These are phyloP conservation scores for Trichogramma evanescens DNA, from an alignment of 2,888 invertebrate species.

Conservation along the genomic window DNA sequence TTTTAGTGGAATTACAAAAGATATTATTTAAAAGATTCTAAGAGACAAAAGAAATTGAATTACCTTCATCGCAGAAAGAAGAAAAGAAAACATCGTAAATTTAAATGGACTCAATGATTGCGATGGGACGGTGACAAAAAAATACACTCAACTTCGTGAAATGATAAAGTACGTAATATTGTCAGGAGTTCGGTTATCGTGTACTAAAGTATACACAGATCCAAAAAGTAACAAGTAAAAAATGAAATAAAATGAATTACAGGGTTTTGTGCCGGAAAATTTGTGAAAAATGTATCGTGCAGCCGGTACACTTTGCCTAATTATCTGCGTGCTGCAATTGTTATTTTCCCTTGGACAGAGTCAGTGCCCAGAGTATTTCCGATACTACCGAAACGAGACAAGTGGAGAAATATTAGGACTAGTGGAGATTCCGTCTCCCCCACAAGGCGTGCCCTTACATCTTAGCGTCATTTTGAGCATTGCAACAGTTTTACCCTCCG, in stretches of 20 bases:
- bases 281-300: conserved; percentile 8
- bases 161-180: conserved; percentile 5
- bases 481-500: conserved; percentile 31
- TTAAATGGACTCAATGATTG: background rate
- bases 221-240: background rate
- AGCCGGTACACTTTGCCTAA: background rate
- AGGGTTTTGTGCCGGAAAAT: background rate
- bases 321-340: conserved; percentile 3
- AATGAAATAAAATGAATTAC: background rate
- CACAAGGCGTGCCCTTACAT: conserved; percentile 28
- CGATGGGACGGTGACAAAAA: background rate
- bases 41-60: background rate
- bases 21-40: background rate
- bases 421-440: conserved; percentile 32
- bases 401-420: conserved; percentile 30
- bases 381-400: conserved; percentile 26
- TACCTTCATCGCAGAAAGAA: background rate
- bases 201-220: too few species aligned
- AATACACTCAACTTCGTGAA: background rate
- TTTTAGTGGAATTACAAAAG: conserved; percentile 4
- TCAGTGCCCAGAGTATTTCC: conserved; percentile 35
- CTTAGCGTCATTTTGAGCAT: conserved; percentile 31
- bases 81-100: background rate
- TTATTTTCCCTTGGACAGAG: conserved; percentile 16
- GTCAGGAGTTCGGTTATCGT: too few species aligned